These are phyloP conservation scores for Scrobipalpa costella DNA, from an alignment of 2,888 invertebrate species.

Conservation along the genomic window DNA sequence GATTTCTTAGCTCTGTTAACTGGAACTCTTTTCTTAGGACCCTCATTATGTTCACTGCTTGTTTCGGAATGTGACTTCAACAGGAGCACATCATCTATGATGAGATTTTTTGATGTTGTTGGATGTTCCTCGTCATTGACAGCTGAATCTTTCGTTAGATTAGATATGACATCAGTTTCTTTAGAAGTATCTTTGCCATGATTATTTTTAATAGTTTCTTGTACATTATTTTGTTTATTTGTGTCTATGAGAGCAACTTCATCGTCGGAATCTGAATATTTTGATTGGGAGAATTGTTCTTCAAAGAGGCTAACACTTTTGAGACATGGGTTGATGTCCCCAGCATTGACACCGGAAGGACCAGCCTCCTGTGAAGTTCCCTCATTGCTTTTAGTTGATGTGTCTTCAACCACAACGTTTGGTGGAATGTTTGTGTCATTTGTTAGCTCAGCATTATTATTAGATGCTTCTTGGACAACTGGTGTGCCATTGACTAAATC, in stretches of 20 bases:
- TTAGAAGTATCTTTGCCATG: neutral
- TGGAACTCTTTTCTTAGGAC: slow-evolving; percentile 32
- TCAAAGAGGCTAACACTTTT: slow-evolving; percentile 63
- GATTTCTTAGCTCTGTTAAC: slow-evolving; percentile 35
- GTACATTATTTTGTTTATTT: slow-evolving; percentile 24
- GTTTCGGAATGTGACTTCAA: slow-evolving; percentile 56
- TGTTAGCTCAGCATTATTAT: neutral
- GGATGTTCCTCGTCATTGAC: slow-evolving; percentile 15
- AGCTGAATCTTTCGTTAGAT: slow-evolving; percentile 9
- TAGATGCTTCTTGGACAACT: neutral
- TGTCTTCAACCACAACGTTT: slow-evolving; percentile 9
- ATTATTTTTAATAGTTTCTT: slow-evolving; percentile 8
- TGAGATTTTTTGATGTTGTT: neutral
- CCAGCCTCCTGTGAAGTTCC: slow-evolving; percentile 29
- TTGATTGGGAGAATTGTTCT: slow-evolving; percentile 52
- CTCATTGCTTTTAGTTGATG: slow-evolving; percentile 26
- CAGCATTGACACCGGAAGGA: slow-evolving; percentile 20
- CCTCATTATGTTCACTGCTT: slow-evolving; percentile 33
- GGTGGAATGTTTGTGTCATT: slow-evolving; percentile 9
- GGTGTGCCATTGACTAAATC: neutral
- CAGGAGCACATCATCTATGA: slow-evolving; percentile 42
- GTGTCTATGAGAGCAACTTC: slow-evolving; percentile 26
- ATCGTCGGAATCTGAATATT: slow-evolving; percentile 49
- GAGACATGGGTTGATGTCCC: slow-evolving; percentile 54
- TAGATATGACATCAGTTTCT: slow-evolving; percentile 10